phyloP scores from a whole-genome alignment of 2,888 invertebrate genomes.

The Chrysina gloriosa region DNA sequence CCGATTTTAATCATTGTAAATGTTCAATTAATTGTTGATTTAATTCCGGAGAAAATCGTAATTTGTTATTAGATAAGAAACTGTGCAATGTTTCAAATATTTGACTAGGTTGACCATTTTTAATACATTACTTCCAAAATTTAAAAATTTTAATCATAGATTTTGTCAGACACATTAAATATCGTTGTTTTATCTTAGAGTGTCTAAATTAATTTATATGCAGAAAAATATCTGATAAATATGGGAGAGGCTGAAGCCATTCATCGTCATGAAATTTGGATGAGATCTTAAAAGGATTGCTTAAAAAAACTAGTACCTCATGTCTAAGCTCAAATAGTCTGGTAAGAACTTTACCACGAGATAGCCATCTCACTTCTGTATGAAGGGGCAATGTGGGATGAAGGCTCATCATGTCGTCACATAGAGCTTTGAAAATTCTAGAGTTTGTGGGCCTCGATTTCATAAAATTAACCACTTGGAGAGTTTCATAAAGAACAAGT shows the following conservation, averaged over 20 bases:
- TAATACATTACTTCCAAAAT: slow-evolving; percentile 31
- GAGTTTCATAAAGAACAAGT: background rate
- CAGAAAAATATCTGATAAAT: slow-evolving; percentile 26
- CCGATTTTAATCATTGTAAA: too few species aligned
- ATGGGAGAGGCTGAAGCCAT: background rate
- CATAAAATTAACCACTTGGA: too few species aligned
- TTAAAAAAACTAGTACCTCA: background rate
- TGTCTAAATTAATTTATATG: slow-evolving; percentile 28
- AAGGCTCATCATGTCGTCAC: too few species aligned
- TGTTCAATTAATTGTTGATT: background rate
- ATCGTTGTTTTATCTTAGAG: background rate
- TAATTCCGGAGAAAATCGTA: background rate
- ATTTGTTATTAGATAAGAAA: background rate
- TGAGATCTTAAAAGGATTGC: background rate
- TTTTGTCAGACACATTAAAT: slow-evolving; percentile 19
- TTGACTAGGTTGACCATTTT: slow-evolving; percentile 27
- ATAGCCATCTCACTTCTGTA: too few species aligned
- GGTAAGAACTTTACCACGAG: too few species aligned
- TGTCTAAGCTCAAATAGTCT: background rate
- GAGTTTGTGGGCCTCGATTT: too few species aligned
- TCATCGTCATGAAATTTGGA: background rate
- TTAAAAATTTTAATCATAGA: slow-evolving; percentile 26
- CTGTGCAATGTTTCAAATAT: slow-evolving; percentile 22
- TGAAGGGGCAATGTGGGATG: too few species aligned
- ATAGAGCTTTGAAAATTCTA: too few species aligned